Evolutionary conservation across 2,113 vertebrate species (phyloP).

Genomic region (Pelvicachromis taeniatus): DNA sequence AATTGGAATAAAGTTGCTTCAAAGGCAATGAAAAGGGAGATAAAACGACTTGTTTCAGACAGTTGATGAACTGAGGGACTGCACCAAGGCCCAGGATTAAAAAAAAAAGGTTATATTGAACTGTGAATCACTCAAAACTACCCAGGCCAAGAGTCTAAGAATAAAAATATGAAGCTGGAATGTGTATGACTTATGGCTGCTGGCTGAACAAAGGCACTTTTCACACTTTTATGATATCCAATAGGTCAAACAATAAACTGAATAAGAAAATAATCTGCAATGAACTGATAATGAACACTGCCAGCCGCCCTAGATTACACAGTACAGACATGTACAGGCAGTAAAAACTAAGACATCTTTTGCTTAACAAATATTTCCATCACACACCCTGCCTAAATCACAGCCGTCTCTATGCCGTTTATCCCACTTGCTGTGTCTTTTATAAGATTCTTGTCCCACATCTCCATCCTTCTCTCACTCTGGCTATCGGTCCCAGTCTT

Average conservation of each 20-base stretch:
- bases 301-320: background rate
- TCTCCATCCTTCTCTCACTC: background rate
- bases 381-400: background rate
- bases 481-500: background rate
- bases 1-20: background rate
- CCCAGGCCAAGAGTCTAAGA: background rate
- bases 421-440: background rate
- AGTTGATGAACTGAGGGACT: background rate
- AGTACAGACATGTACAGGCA: background rate
- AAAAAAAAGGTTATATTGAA: background rate
- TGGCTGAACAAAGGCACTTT: background rate
- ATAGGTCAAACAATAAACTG: background rate
- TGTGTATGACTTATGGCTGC: background rate
- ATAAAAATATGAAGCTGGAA: background rate
- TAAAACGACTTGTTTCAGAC: background rate
- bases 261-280: background rate
- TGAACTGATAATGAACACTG: background rate
- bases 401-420: background rate
- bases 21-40: background rate
- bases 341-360: background rate
- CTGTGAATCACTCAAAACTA: background rate
- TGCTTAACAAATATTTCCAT: background rate
- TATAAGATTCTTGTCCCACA: slow-evolving; percentile 1
- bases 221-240: background rate
- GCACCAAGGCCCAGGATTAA: background rate